Evolutionary conservation across 2,113 vertebrate species (phyloP), one percentile per base, ranked within the genome.

Genomic region (Clarias macrocephalus): DNA sequence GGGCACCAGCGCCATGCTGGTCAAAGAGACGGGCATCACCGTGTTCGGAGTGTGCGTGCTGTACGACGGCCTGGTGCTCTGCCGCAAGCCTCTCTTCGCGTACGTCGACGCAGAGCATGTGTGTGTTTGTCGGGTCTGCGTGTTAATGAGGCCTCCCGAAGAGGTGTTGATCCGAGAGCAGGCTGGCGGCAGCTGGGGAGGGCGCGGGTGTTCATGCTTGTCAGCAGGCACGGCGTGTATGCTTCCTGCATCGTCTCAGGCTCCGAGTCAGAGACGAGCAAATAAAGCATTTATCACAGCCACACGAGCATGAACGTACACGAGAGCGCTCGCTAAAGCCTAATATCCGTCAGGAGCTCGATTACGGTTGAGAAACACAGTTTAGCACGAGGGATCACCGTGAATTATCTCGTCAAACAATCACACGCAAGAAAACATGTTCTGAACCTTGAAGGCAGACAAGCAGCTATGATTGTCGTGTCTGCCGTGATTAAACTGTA

Each of bases 1-100:
- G 94, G 98, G 98, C 54, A 97, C 97, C 1, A 97, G 97, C 65
- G 97, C 98, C 85, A 99, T 99, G 98, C 94, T 99, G 94, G 97
- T 99, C 82, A 99, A 99, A 87, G 98, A 99, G 92, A 99, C 98
- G 0, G 98, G 98, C 73, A 88, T 99, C 93, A 99, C 98, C 0
- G 97, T 99, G 88, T 99, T 99, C 19, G 98, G 97, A 1, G 98
- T 99, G 82, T 99, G 98, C 85, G 88, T 98, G 86, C 92, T 97
- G 28, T 99, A 99, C 42, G 98, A 99, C 62, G 95, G 96, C 84
- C 96, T 99, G 90, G 96, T 97, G 85, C 92, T 97, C 19, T 96
- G 97, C 90, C 95, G 90, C 91, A 94, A 91, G 42, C 95, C 95
- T 59, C 93, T 96, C 57, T 77, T 94, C 89, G 23, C 85, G 98